These are phyloP conservation scores for Octopus bimaculoides DNA, from an alignment of 1,140 invertebrate species.

Conservation along the genomic window DNA sequence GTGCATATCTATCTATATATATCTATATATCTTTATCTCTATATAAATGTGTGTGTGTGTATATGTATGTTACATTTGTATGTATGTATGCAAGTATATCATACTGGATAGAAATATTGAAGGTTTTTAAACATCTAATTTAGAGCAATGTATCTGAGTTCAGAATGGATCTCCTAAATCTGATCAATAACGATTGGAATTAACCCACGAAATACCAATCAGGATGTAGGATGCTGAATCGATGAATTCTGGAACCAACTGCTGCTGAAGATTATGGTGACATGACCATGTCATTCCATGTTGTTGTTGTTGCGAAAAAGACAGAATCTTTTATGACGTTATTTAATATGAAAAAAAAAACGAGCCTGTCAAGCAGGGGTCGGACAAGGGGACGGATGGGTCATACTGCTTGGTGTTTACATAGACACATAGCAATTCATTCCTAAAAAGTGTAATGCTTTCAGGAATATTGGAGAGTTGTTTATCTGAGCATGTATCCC, in stretches of 20 bases:
- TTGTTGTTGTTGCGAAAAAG: slow-evolving; percentile 54
- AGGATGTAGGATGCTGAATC: no score
- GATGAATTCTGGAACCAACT: slow-evolving; percentile 41
- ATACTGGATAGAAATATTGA: no score
- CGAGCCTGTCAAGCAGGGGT: slow-evolving; percentile 88
- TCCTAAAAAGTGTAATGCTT: slow-evolving; percentile 77
- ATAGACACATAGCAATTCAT: slow-evolving; percentile 91
- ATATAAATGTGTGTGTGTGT: no score
- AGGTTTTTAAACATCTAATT: no score
- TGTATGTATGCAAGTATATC: no score
- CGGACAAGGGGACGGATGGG: slow-evolving; percentile 90
- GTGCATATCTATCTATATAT: no score
- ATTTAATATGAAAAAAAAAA: slow-evolving; percentile 56
- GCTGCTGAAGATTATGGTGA: slow-evolving; percentile 57
- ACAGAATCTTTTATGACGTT: slow-evolving; percentile 48
- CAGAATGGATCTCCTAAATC: no score
- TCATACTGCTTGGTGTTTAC: slow-evolving; percentile 89
- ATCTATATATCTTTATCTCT: no score
- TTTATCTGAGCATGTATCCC: slow-evolving; percentile 89
- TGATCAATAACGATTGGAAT: no score
- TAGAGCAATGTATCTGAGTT: no score
- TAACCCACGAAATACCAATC: no score
- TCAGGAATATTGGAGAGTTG: slow-evolving; percentile 66
- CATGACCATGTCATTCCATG: slow-evolving; percentile 49
- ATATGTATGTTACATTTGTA: no score